Conservation (phyloP, 2,113 vertebrate genomes). For the Antidorcas marsupialis region DNA sequence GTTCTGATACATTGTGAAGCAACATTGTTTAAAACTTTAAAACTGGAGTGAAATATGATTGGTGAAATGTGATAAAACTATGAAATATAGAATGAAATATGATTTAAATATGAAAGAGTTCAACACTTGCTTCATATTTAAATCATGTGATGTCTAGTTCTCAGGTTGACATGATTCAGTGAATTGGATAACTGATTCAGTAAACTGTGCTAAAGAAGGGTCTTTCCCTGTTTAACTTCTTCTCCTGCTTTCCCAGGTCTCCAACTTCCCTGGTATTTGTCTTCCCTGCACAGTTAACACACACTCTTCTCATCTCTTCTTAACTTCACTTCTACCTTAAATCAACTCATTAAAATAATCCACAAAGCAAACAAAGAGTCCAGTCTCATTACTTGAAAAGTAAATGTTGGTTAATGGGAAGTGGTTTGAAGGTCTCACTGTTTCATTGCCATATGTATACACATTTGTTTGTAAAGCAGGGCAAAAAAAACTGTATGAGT, state of each 20-base stretch:
- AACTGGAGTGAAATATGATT: neutral
- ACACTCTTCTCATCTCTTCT: neutral
- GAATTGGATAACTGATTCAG: neutral
- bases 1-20: neutral
- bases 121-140: neutral
- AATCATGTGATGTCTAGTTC: neutral
- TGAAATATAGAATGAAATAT: neutral
- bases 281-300: neutral
- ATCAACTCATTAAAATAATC: conserved; percentile 7
- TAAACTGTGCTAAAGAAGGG: neutral
- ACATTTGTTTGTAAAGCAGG: neutral
- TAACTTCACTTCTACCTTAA: neutral
- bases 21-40: neutral
- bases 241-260: neutral
- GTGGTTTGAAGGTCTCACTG: neutral
- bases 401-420: neutral
- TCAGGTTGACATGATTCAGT: neutral
- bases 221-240: neutral
- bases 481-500: neutral
- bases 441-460: neutral
- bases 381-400: neutral
- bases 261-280: fast-evolving
- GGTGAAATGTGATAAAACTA: neutral
- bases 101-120: neutral
- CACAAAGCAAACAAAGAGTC: neutral